Base-by-base conservation (phyloP, 2,888 invertebrate species). In the Oscheius onirici region DNA sequence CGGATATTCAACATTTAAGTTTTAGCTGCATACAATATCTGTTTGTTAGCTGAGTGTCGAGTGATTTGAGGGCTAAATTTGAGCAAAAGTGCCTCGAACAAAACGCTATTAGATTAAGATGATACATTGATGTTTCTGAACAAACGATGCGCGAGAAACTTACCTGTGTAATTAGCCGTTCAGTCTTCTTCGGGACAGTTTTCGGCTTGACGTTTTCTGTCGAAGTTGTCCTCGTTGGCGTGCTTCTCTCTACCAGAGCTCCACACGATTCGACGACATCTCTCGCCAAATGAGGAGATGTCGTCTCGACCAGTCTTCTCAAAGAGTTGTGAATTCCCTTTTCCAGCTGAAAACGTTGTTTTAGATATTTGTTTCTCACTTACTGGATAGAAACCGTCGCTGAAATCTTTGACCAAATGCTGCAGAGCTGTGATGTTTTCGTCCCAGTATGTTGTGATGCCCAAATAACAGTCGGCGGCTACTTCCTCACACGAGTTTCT, bases 221-320 rank as follows among this genome's bases (percentile, higher is more conserved):
- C 26, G 58, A 44, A 3, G 60, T 20, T 24, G 69, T 44, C 46
- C 41, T 34, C 3, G 69, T 51, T 2, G 69, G 69, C 6, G 57
- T 24, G 24, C 57, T 58, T 17, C 46, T 51, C 60, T 69, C 57
- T 13, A 8, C 26, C 44, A 69, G 44, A 13, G 57, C 24, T 17
- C 69, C 69, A 57, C 69, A 69, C 8, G 40, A 24, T 11, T 69
- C 40, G 5, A 69, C 69, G n/a, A 69, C 69, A 26, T 44, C 58
- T 28, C 58, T 28, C 17, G 69, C 69, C 24, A 69, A 28, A 28
- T 49, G 17, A 3, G 69, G 69, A n/a, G 58, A 69, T 28, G 69
- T 41, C 17, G 44, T 43, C 51, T 69, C 69, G 15, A 69, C 44
- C 17, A 69, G 26, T 52, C 60, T 26, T 15, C 69, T n/a, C 1